Conservation (phyloP, 2,113 vertebrate genomes). For the Alligator mississippiensis region DNA sequence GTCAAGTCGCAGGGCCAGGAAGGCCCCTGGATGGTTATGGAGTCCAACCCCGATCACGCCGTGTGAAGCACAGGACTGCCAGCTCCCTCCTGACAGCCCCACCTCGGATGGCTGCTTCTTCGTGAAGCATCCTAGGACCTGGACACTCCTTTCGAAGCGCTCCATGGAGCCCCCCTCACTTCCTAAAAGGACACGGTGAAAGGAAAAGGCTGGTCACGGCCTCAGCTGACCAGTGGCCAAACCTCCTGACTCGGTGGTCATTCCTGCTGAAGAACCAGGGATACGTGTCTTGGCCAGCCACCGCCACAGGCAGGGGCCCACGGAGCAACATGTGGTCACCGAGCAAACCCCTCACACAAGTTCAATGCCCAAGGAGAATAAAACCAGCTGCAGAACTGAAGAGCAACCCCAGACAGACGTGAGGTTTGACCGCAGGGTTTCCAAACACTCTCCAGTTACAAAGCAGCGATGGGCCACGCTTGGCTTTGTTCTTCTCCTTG, state of each 20-base stretch:
- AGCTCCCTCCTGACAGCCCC: not conserved
- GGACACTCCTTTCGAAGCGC: not conserved
- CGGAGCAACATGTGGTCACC: constrained; percentile 4
- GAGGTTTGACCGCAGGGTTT: not conserved
- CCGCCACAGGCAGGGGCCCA: not conserved
- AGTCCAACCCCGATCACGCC: too few relatives aligned
- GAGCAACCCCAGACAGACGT: not conserved
- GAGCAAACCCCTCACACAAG: not conserved
- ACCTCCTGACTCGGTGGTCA: not conserved
- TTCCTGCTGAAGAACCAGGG: not conserved
- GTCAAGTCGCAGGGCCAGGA: too few relatives aligned
- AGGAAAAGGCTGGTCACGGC: too few relatives aligned
- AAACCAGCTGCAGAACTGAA: not conserved
- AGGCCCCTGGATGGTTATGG: too few relatives aligned
- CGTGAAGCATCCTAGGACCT: not conserved
- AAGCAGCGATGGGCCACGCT: not conserved
- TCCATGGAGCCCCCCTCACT: not conserved
- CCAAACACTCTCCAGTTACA: constrained; percentile 10
- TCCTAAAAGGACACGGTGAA: too few relatives aligned
- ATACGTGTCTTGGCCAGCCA: not conserved
- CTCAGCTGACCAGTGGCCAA: too few relatives aligned
- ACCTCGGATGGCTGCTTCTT: not conserved
- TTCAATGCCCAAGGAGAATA: not conserved
- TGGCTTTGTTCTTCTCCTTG: not conserved
- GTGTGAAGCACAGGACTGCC: not conserved